Evolutionary conservation across 1,140 invertebrate species (phyloP).

Genomic region (Lepidostoma basale): DNA sequence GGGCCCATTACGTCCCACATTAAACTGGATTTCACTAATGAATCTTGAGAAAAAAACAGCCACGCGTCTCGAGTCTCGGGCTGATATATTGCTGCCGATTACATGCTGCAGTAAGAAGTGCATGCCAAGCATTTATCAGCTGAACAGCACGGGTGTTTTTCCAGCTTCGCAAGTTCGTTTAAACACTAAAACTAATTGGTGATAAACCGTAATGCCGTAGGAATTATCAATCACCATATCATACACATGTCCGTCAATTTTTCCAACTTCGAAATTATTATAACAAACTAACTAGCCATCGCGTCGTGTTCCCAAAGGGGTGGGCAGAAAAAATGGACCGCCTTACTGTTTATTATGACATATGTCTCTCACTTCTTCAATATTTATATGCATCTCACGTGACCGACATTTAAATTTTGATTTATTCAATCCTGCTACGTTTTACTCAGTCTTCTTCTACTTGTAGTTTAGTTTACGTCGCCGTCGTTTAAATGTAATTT

Average conservation of each 20-base stretch:
- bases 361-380: too few species aligned
- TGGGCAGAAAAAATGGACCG: too few species aligned
- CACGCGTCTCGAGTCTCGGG: neutral
- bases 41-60: slow-evolving; percentile 15
- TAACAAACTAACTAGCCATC: too few species aligned
- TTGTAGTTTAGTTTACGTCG: too few species aligned
- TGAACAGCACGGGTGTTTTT: neutral
- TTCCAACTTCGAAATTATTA: neutral
- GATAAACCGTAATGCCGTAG: neutral
- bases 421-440: too few species aligned
- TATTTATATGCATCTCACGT: too few species aligned
- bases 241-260: neutral
- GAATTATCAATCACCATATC: neutral
- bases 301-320: too few species aligned
- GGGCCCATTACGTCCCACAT: neutral
- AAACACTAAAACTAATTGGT: neutral
- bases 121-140: neutral
- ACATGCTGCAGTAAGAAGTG: neutral
- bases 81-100: slow-evolving; percentile 16
- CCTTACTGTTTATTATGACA: too few species aligned
- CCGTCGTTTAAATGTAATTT: too few species aligned
- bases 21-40: slow-evolving; percentile 22
- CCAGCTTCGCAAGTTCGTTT: neutral
- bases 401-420: too few species aligned
- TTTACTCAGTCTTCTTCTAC: too few species aligned